Percentiles rank a stretch among this genome's conserved stretches.
These are phyloP conservation scores for Bombus waltoni DNA, from an alignment of 1,140 invertebrate genomes.

Conservation along the genomic window DNA sequence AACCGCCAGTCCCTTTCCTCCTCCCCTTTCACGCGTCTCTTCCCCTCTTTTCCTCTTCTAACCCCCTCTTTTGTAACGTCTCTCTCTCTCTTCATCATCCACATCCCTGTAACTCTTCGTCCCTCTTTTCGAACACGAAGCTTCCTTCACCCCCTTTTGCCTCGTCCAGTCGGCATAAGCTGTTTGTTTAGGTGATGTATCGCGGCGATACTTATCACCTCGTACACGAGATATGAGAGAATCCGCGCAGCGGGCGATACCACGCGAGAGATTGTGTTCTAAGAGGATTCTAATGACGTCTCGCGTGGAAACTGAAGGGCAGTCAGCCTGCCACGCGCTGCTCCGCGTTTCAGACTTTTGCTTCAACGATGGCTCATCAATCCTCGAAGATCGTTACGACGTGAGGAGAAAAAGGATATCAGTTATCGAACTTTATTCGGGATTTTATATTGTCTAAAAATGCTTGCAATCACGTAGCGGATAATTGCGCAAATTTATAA, in stretches of 20 bases:
- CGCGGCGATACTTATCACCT: slow-evolving; percentile 77
- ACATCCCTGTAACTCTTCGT: background rate
- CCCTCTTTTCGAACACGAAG: slow-evolving; percentile 4
- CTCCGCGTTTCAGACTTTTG: background rate
- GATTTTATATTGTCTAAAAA: no score
- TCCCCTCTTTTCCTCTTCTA: background rate
- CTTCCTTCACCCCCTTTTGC: slow-evolving; percentile 51
- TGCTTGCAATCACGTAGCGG: no score
- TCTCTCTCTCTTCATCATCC: background rate
- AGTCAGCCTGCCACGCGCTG: slow-evolving; percentile 37
- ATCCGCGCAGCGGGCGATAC: slow-evolving; percentile 71
- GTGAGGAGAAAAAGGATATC: background rate
- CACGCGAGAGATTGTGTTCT: slow-evolving; percentile 73
- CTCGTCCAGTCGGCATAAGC: slow-evolving; percentile 68
- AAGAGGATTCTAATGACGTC: slow-evolving; percentile 75
- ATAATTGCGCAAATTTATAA: no score
- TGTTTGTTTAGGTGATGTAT: slow-evolving; percentile 80
- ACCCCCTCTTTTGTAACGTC: background rate
- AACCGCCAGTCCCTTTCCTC: slow-evolving; percentile 36
- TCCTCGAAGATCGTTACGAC: background rate
- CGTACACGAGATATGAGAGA: slow-evolving; percentile 72
- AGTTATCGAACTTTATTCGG: no score
- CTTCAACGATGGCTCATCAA: background rate
- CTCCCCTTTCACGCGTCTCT: slow-evolving; percentile 25
- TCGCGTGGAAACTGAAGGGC: slow-evolving; percentile 14